Evolutionary conservation across 1,140 invertebrate species (phyloP), one percentile per base, ranked within the genome.

Genomic region (Drosophila subobscura): DNA sequence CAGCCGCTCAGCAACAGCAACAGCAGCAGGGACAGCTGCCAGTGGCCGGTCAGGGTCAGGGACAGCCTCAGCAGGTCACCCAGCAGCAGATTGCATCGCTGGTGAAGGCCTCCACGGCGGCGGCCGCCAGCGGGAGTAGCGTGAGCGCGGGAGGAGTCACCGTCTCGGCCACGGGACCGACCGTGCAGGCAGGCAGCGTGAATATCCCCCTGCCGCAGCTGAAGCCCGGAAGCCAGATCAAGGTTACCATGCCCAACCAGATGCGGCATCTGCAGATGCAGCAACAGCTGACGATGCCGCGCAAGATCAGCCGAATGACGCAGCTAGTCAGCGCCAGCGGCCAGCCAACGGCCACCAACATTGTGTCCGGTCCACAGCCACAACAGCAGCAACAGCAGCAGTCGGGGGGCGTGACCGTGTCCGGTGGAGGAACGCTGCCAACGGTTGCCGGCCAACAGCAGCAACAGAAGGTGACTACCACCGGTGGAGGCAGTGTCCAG

Each of bases 221-320:
- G 2, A 92, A 91, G 37, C 84, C 90, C 0, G 89, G 91, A 29
- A 77, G 83, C 16, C 91, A 92, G 52, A 89, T 93, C 27, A 93
- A 94, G 85, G 93, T 93, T 0, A 92, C 93, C 1, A 92, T 94
- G 56, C 92, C 94, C 0, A 94, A 93, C 23, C 95, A 96, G 72
- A 93, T 96, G 40, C 92, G 95, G 3, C 94, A 95, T 33, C 73
- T 96, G 45, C 93, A 95, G n/a, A 77, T 96, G 25, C 95, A 95
- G 57, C 94, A 95, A 52, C 89, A 95, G 52, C 89, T 95, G 2
- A 94, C 94, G n/a, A 92, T 94, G 58, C 94, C 94, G 73, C 66
- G 95, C 1, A 92, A 93, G 10, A 92, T 92, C 0, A 94, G 93
- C 59, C 95, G 95, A 74, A 93, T 94, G 57, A 92, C 94, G 0